Evolutionary conservation across 2,113 vertebrate species (phyloP).

Genomic region (Sigmodon hispidus): DNA sequence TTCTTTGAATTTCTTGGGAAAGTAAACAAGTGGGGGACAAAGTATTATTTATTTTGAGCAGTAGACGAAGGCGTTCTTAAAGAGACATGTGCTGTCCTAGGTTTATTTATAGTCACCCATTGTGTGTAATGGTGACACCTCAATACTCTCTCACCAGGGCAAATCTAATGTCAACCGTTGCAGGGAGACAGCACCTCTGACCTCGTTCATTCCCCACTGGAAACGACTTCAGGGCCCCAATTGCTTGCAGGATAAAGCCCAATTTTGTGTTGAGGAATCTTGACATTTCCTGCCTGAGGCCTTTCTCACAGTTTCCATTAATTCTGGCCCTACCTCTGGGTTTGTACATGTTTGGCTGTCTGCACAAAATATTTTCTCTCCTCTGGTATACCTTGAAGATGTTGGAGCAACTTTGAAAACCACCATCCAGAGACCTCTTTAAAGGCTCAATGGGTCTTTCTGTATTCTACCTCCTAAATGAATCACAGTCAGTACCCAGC

Average conservation of each 20-base stretch:
- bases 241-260: not conserved
- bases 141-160: fast-evolving
- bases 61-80: not conserved
- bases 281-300: not conserved
- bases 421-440: not conserved
- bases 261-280: not conserved
- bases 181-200: not conserved
- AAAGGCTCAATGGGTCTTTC: not conserved
- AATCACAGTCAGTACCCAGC: too few species aligned
- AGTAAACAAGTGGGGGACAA: not conserved
- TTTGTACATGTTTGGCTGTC: not conserved
- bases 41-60: constrained; percentile 19
- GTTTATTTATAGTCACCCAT: not conserved
- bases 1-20: constrained; percentile 65
- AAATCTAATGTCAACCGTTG: not conserved
- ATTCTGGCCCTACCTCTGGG: not conserved
- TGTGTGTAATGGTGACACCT: not conserved
- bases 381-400: not conserved
- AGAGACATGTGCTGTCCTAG: not conserved
- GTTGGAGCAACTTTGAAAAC: not conserved
- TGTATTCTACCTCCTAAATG: not conserved
- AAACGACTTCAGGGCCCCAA: not conserved
- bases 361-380: not conserved
- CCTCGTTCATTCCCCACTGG: not conserved
- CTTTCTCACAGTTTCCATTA: not conserved